Evolutionary conservation across 1,140 invertebrate genomes (phyloP).

Genomic region (Bombus confusus): DNA sequence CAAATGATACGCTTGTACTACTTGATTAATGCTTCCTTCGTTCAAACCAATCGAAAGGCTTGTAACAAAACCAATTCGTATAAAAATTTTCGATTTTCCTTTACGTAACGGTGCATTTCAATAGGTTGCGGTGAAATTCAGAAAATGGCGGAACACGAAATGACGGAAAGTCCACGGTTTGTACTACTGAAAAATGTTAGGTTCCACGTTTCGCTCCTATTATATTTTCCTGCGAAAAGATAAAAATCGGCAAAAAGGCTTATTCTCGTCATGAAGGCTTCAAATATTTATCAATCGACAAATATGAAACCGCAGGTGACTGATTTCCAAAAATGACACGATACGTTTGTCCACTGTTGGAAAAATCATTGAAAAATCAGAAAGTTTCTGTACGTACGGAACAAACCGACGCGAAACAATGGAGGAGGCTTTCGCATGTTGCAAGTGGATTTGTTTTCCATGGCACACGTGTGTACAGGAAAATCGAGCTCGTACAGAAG

Average conservation of each 20-base stretch:
- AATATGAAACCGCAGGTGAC: background rate
- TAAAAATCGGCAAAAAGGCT: background rate
- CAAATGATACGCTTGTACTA: background rate
- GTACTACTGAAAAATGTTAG: no score
- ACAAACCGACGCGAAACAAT: background rate
- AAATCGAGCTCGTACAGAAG: constrained; percentile 12
- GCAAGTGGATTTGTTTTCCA: constrained; percentile 5
- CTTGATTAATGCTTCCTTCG: background rate
- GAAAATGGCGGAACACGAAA: no score
- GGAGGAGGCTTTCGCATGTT: background rate
- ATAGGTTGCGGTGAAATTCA: background rate
- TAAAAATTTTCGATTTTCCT: background rate
- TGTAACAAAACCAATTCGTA: background rate
- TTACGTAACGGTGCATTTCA: no score
- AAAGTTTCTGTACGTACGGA: background rate
- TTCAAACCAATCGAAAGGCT: background rate
- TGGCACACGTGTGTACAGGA: background rate
- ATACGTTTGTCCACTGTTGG: background rate
- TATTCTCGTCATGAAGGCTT: background rate
- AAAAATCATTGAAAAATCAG: background rate
- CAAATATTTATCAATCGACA: background rate
- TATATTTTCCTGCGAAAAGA: no score
- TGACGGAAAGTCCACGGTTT: no score
- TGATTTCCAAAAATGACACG: background rate
- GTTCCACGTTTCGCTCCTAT: no score